Evolutionary conservation across 2,113 vertebrate genomes (phyloP).

Genomic region (Meriones unguiculatus): DNA sequence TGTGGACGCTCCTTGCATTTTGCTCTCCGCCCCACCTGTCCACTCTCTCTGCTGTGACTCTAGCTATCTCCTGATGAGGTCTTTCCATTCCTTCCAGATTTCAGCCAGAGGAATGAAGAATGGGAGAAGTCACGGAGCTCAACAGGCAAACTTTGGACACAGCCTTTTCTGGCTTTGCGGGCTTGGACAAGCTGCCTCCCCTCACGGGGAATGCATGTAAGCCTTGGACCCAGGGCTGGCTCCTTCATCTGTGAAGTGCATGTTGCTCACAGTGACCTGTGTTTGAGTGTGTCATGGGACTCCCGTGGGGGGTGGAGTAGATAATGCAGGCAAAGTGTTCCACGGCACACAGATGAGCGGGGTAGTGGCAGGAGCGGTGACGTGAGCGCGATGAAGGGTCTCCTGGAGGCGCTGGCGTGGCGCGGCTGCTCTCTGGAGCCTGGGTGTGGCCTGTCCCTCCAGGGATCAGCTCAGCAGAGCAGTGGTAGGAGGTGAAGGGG

Average conservation of each 20-base stretch:
- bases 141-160: not conserved
- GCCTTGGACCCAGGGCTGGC: not conserved
- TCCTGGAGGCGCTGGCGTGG: not conserved
- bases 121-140: not conserved
- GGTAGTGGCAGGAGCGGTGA: too few relatives aligned
- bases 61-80: not conserved
- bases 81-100: not conserved
- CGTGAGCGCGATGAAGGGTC: rapidly evolving
- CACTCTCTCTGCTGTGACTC: not conserved
- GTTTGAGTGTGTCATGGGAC: not conserved
- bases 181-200: not conserved
- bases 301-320: not conserved
- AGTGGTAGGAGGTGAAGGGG: too few relatives aligned
- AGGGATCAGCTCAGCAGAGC: not conserved
- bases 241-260: not conserved
- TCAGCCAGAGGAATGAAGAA: not conserved
- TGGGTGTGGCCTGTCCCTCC: not conserved
- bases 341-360: rapidly evolving
- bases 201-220: not conserved
- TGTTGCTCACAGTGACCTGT: rapidly evolving
- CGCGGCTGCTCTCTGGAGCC: not conserved
- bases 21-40: rapidly evolving
- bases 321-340: not conserved
- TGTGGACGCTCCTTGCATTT: not conserved
- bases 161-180: not conserved